Evolutionary conservation across 2,113 vertebrate genomes (phyloP).

Genomic region (Eupsittula cactorum): DNA sequence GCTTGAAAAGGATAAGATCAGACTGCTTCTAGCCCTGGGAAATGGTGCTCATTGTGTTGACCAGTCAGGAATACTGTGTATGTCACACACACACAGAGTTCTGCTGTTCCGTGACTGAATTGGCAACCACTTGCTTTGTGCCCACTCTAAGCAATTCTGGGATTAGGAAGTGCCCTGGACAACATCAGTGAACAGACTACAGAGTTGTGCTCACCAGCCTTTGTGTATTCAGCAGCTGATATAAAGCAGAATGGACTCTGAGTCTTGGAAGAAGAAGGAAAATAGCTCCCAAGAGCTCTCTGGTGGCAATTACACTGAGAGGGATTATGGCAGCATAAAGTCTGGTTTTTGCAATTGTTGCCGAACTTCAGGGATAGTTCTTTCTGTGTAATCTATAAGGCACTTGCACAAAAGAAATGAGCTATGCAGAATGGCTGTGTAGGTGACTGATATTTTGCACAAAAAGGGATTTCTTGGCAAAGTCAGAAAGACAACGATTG

Average conservation of each 20-base stretch:
- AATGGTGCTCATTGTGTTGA: neutral
- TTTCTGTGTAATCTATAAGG: neutral
- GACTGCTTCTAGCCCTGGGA: neutral
- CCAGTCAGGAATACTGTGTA: rapidly evolving
- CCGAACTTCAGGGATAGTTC: neutral
- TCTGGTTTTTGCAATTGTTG: neutral
- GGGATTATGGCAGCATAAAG: neutral
- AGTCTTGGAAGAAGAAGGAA: neutral
- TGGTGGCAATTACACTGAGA: neutral
- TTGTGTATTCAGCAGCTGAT: neutral
- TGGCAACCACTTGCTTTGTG: neutral
- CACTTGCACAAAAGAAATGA: neutral
- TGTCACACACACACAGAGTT: neutral
- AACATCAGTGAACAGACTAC: neutral
- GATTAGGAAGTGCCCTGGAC: neutral
- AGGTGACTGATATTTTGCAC: neutral
- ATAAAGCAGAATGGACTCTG: neutral
- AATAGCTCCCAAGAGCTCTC: neutral
- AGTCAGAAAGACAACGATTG: neutral
- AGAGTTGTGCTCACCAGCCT: neutral
- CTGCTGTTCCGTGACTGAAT: neutral
- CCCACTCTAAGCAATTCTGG: neutral
- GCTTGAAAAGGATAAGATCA: neutral
- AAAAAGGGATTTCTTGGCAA: neutral
- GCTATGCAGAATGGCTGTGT: neutral